Evolutionary conservation across 2,113 vertebrate species (phyloP).

Genomic region (Ictidomys tridecemlineatus): DNA sequence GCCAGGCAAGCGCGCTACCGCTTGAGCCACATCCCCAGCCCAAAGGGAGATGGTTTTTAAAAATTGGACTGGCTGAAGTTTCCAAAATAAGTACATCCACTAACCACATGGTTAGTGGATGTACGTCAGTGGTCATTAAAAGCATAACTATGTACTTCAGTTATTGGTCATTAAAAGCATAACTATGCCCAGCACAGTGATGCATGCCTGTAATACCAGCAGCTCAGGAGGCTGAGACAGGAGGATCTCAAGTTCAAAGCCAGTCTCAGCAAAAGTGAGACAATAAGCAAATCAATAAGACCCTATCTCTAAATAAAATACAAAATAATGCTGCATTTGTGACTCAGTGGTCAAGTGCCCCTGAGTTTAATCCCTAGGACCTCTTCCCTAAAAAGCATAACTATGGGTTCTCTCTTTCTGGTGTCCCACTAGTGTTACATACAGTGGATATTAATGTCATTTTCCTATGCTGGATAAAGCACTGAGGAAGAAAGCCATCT

Average conservation of each 20-base stretch:
- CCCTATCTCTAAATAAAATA: too few species aligned
- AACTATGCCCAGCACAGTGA: neutral
- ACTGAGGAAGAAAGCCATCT: neutral
- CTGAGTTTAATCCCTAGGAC: too few species aligned
- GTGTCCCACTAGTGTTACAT: neutral
- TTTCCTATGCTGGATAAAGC: neutral
- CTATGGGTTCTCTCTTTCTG: conserved; percentile 2
- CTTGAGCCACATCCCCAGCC: too few species aligned
- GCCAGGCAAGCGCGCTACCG: too few species aligned
- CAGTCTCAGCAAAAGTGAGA: too few species aligned
- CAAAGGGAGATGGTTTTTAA: neutral
- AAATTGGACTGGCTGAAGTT: neutral
- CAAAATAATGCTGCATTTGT: too few species aligned
- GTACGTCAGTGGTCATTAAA: neutral
- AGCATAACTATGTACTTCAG: neutral
- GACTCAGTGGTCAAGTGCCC: too few species aligned
- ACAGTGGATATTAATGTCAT: neutral
- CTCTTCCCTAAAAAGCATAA: neutral
- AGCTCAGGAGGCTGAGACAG: too few species aligned
- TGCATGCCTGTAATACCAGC: too few species aligned
- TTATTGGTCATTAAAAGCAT: neutral
- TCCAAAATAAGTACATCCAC: neutral
- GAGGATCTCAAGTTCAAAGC: too few species aligned
- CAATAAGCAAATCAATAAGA: too few species aligned
- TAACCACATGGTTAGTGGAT: neutral